phyloP scores from a whole-genome alignment of 2,797 vertebrate species.

The Danio albolineatus region DNA sequence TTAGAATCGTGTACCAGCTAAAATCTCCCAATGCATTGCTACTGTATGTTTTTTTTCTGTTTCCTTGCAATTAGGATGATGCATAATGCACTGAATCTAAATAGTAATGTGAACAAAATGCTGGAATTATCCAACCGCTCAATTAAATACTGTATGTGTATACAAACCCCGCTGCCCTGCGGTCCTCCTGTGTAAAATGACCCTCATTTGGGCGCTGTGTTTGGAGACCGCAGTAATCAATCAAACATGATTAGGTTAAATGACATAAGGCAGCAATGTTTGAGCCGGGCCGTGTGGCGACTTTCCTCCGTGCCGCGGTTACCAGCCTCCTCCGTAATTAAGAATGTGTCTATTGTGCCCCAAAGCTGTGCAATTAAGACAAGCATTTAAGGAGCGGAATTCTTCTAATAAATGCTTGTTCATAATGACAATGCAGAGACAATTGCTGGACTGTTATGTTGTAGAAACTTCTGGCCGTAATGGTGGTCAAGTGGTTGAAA shows the following conservation, averaged over 20 bases:
- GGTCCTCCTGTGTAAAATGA: constrained; percentile 61
- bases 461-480: constrained; percentile 35
- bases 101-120: constrained; percentile 48
- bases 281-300: constrained; percentile 50
- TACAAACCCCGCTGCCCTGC: constrained; percentile 58
- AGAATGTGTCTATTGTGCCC: constrained; percentile 63
- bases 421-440: constrained; percentile 60
- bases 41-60: not conserved
- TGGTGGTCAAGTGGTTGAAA: constrained; percentile 30
- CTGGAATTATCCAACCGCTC: constrained; percentile 48
- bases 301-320: constrained; percentile 46
- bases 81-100: constrained; percentile 24
- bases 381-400: constrained; percentile 59
- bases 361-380: constrained; percentile 67
- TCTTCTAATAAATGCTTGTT: constrained; percentile 62
- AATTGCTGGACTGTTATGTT: constrained; percentile 35
- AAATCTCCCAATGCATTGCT: not conserved
- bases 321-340: constrained; percentile 60
- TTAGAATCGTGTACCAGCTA: not conserved
- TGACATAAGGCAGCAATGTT: constrained; percentile 57
- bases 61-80: constrained; percentile 16
- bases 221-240: constrained; percentile 63
- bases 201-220: constrained; percentile 64
- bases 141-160: constrained; percentile 60
- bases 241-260: constrained; percentile 67